Conservation (phyloP, 2,797 vertebrate genomes). For the Parauchenoglanis punctatus region DNA sequence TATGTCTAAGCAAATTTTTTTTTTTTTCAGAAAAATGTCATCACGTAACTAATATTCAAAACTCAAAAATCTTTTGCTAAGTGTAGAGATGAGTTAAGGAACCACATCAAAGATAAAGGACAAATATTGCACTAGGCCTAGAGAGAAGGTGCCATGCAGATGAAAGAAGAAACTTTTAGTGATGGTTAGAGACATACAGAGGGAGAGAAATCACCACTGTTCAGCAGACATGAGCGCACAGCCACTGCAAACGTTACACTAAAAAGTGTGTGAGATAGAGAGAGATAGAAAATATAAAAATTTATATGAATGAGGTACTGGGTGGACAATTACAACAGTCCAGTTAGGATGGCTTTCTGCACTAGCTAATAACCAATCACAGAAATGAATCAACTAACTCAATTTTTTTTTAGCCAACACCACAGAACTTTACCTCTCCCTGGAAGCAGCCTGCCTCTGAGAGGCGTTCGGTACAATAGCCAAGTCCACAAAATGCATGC, state of each 20-base stretch:
- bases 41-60: not conserved
- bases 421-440: conserved; percentile 72
- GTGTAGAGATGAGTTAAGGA: not conserved
- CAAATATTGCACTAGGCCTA: conserved; percentile 32
- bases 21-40: not conserved
- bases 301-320: not conserved
- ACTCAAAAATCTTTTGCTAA: not conserved
- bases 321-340: not conserved
- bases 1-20: not conserved
- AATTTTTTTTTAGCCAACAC: conserved; percentile 35
- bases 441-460: conserved; percentile 56
- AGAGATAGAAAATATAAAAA: not conserved
- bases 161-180: conserved; percentile 52
- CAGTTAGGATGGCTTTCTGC: not conserved
- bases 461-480: conserved; percentile 48
- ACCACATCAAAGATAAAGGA: not conserved
- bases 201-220: conserved; percentile 45
- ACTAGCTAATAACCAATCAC: not conserved
- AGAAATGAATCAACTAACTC: not conserved
- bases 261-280: not conserved
- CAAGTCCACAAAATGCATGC: conserved; percentile 64
- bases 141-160: conserved; percentile 52
- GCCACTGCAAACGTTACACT: not conserved
- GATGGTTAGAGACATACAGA: conserved; percentile 50
- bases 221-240: conserved; percentile 56